Base-by-base conservation (phyloP, 2,888 invertebrate genomes). In the Raillietiella orientalis region DNA sequence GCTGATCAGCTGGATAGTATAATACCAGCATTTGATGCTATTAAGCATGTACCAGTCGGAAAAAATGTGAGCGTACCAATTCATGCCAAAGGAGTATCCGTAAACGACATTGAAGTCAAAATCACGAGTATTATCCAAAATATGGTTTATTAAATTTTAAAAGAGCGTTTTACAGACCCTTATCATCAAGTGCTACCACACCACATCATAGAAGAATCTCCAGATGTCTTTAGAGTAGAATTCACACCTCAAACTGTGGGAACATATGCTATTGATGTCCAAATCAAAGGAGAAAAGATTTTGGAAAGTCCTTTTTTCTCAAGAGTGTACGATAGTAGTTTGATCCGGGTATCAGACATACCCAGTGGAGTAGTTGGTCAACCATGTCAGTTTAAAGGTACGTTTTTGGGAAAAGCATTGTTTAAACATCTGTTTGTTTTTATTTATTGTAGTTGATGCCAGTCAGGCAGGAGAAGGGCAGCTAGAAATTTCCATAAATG, bases 401-500 rank as follows among this genome's bases (percentile, higher is more conserved):
- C 41, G 44, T 17, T 17, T 17, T 17, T 17, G 6, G 6, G 6
- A 17, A 6, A 8, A 23, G 4, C 25, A 12, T 11, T 21, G 3
- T 26, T 29, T 26, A 23, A 17, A 15, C n/a, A n/a, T 31, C 28
- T 19, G 20, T 17, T 21, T 12, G n/a, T 13, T 23, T 16, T 23
- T 30, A 33, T 34, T 33, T 29, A 35, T 56, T 55, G 35, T 52
- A 79, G 93, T 96, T 47, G 90, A 93, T 51, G 93, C 90, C 25
- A 79, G 77, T 43, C 75, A 82, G 42, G 93, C 93, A 26, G 96
- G 96, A 21, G 93, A 93, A 56, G 96, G 96, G 25, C 90, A 93
- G 52, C 56, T 96, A 40, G 93, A 96, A 58, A 96, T 96, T 42
- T 87, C 87, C 39, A 87, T 96, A 44, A 93, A 96, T 48, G 84